A percentile compares a stretch with the other conserved stretches of the same genome.
These are phyloP conservation scores for Arrhamphus sclerolepis DNA, from an alignment of 2,797 vertebrate genomes.

Conservation along the genomic window DNA sequence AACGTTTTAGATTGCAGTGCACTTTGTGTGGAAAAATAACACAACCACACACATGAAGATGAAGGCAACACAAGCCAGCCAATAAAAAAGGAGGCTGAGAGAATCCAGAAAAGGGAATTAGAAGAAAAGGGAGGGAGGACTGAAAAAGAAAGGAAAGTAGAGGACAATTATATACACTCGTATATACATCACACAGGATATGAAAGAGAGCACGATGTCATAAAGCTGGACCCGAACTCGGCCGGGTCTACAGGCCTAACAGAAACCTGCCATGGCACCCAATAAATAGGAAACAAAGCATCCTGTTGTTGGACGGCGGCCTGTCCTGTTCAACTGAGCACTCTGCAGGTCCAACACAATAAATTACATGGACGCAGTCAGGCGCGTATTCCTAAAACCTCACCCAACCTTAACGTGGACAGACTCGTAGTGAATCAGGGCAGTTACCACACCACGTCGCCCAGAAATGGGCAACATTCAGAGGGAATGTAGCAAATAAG, in stretches of 20 bases:
- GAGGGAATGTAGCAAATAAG: conserved; percentile 62
- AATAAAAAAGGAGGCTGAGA: conserved; percentile 33
- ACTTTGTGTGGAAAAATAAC: conserved; percentile 73
- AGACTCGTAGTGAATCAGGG: conserved; percentile 43
- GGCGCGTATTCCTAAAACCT: conserved; percentile 11
- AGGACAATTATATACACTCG: conserved; percentile 76
- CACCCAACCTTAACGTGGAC: conserved; percentile 18
- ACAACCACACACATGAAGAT: conserved; percentile 63
- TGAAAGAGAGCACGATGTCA: conserved; percentile 62
- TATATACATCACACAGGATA: conserved; percentile 81
- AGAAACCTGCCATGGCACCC: conserved; percentile 62
- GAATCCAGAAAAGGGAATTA: conserved; percentile 8
- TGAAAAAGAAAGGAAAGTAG: conserved; percentile 26
- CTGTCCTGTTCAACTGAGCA: conserved; percentile 22
- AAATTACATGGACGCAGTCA: conserved; percentile 57
- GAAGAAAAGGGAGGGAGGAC: conserved; percentile 14
- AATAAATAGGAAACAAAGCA: conserved; percentile 69
- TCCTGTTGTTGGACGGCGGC: conserved; percentile 51
- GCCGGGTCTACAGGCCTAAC: conserved; percentile 52
- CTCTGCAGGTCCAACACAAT: conserved; percentile 38
- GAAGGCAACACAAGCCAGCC: conserved; percentile 72
- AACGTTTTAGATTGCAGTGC: conserved; percentile 78
- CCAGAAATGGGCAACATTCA: conserved; percentile 19
- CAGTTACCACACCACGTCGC: conserved; percentile 17
- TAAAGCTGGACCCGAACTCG: conserved; percentile 43